Conservation (phyloP, 1,140 invertebrate genomes). For the Lordiphosa mommai region DNA sequence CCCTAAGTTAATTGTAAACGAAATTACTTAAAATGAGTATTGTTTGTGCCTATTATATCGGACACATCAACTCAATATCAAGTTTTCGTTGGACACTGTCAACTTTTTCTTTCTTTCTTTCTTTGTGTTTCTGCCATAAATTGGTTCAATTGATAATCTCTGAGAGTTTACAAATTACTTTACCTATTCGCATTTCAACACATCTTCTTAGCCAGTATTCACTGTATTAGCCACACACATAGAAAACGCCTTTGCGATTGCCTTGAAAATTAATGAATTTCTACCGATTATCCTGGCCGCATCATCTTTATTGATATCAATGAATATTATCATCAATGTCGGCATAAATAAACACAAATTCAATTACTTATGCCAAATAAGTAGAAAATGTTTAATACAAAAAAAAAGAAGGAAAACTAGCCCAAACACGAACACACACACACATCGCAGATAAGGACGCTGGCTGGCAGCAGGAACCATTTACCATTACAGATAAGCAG, state of each 20-base stretch:
- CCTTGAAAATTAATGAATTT: slow-evolving; percentile 66
- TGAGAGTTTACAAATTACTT: too few relatives aligned
- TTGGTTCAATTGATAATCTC: too few relatives aligned
- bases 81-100: too few relatives aligned
- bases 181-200: too few relatives aligned
- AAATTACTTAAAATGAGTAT: too few relatives aligned
- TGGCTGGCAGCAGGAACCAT: slow-evolving; percentile 26
- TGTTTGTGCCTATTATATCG: too few relatives aligned
- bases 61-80: too few relatives aligned
- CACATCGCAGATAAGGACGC: slow-evolving; percentile 37
- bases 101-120: too few relatives aligned
- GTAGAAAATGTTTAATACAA: slow-evolving; percentile 63
- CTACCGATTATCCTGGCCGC: slow-evolving; percentile 65
- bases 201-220: background rate
- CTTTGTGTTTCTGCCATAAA: too few relatives aligned
- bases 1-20: too few relatives aligned
- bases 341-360: slow-evolving; percentile 67
- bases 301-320: slow-evolving; percentile 35
- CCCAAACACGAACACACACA: slow-evolving; percentile 30
- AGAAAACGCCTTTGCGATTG: slow-evolving; percentile 7
- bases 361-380: slow-evolving; percentile 78
- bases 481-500: slow-evolving; percentile 59
- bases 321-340: background rate
- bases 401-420: slow-evolving; percentile 55
- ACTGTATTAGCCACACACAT: slow-evolving; percentile 20